Evolutionary conservation across 2,113 vertebrate genomes (phyloP), one percentile per base, ranked within the genome.

Genomic region (Corythaeola cristata): DNA sequence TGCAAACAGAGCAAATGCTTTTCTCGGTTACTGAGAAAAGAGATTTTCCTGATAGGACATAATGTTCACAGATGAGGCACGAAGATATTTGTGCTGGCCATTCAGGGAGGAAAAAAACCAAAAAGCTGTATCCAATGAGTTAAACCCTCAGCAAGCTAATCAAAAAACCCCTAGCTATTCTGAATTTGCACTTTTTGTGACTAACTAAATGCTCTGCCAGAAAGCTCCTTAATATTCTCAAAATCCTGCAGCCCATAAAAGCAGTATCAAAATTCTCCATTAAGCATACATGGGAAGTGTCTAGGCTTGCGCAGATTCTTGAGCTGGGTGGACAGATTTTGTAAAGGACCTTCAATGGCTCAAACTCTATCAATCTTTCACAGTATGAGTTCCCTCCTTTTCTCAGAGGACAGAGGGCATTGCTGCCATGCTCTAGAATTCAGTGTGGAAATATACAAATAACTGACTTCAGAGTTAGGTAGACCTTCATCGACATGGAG

Each of bases 1-100:
- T 37, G 69, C 49, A 79, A 92, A 95, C 77, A 93, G 67, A 90
- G 80, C 13, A 93, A 88, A 76, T 32, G 49, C 30, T 93, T 93
- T 84, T 89, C 86, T 92, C 18, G 2, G 27, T 75, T 81, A 76
- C 26, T 56, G 83, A 85, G 68, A 81, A 59, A 92, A 91, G 32
- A 93, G 47, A 56, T 95, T 84, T 88, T 84, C 27, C 49, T 74
- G 69, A 78, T 95, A 89, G 30, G 49, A 59, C 19, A 55, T 35
- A 47, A 41, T 75, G 16, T n/a, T 95, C 68, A 78, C 9, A 84
- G 78, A 92, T 63, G 30, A 90, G 47, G 13, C 68, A 90, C 9
- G 11, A 86, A 49, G 68, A 90, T 52, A 81, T 68, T 72, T 84
- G 24, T 86, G 32, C 30, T 53, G 56, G 49, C 9, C 35, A 53